Base-by-base conservation (phyloP, 2,797 vertebrate species). In the Cyprinodon diabolis region DNA sequence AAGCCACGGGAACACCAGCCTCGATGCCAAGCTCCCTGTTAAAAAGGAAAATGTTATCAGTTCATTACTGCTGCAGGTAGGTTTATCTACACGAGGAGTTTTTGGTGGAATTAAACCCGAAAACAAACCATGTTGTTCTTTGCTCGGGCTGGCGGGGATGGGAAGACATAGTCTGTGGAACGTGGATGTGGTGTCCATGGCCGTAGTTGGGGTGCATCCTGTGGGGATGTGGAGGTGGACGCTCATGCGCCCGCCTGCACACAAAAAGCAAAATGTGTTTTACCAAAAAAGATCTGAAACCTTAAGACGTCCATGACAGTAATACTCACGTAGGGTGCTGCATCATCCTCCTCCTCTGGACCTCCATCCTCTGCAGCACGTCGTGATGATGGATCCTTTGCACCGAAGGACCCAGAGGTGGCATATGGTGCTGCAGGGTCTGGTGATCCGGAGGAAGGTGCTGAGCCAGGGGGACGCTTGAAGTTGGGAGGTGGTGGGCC, bases 181-280 rank as follows among this genome's bases (percentile, higher is more conserved):
- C 98, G 52, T 99, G 98, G 90, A 99, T 99, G 91, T 99, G 98
- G 94, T 99, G 98, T 69, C 98, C 98, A 0, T 99, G 98, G 72
- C 98, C 98, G 1, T 99, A 99, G 90, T 99, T 99, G 52, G 98
- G 98, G 88, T 99, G 98, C 98, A 99, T 99, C 93, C 98, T 96
- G 91, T 99, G 98, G 52, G 98, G 98, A 87, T 99, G 98, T 0
- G 97, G 98, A 45, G 98, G 98, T 43, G 98, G 98, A 51, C 98
- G 96, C 91, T 99, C 98, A 35, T 99, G 98, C 87, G 97, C 98
- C 87, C 98, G 95, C 79, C 98, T 99, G 83, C 78, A 68, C 68
- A 14, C 35, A 69, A 21, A 68, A 66, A 71, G 25, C 60, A 77
- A 80, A 1, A 17, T 6, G 43, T 1, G 35, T 52, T 77, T 6